Evolutionary conservation across 2,113 vertebrate genomes (phyloP).

Genomic region (Pteropus alecto): DNA sequence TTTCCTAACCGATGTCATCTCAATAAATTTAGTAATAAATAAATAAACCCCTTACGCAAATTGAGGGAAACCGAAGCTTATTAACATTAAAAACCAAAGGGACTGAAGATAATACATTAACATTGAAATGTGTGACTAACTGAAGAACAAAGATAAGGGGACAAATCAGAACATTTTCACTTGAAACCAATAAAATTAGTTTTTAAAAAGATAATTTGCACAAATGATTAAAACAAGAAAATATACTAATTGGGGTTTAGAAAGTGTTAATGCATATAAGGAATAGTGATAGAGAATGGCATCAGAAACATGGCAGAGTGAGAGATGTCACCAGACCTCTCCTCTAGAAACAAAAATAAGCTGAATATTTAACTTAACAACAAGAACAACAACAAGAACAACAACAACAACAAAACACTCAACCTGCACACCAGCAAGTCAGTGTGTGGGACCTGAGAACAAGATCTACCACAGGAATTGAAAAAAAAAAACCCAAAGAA

Average conservation of each 20-base stretch:
- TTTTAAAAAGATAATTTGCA: conserved; percentile 22
- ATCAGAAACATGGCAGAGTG: too few relatives aligned
- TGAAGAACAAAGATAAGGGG: neutral
- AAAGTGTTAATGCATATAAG: neutral
- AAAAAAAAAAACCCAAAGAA: too few relatives aligned
- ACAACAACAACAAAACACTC: too few relatives aligned
- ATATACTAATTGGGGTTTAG: conserved; percentile 4
- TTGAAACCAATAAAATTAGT: neutral
- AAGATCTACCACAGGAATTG: too few relatives aligned
- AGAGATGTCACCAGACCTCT: too few relatives aligned
- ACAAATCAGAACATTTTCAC: neutral
- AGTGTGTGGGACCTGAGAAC: too few relatives aligned
- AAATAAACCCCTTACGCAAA: neutral
- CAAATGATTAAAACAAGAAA: neutral
- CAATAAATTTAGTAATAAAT: too few relatives aligned
- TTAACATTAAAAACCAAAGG: conserved; percentile 15
- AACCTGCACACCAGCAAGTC: too few relatives aligned
- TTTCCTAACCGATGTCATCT: too few relatives aligned
- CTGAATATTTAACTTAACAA: too few relatives aligned
- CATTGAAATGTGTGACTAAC: neutral
- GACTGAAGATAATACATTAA: neutral
- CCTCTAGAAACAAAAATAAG: too few relatives aligned
- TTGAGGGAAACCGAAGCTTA: neutral
- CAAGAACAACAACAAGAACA: too few relatives aligned
- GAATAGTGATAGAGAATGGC: neutral